Evolutionary conservation across 2,797 vertebrate species (phyloP).

Genomic region (Odontamblyopus rebecca): DNA sequence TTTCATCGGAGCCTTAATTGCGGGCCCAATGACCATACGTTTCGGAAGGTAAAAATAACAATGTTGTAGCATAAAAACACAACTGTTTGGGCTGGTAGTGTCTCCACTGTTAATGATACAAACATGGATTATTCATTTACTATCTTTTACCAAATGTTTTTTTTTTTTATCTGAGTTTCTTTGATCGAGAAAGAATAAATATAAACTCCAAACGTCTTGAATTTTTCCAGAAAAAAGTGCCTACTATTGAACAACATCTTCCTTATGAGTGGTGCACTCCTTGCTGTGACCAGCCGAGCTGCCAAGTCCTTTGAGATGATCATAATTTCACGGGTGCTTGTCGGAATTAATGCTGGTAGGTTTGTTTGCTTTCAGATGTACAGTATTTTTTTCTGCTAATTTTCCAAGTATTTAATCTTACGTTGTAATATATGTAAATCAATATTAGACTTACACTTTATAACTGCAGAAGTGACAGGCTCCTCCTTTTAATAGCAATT

Average conservation of each 20-base stretch:
- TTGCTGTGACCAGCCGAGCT: conserved; percentile 81
- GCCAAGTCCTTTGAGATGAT: conserved; percentile 91
- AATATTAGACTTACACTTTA: too few species aligned
- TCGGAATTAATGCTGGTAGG: conserved; percentile 87
- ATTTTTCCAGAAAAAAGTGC: conserved; percentile 83
- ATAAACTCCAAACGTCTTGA: not conserved
- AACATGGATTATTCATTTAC: conserved; percentile 20
- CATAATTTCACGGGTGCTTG: conserved; percentile 83
- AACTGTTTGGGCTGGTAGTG: not conserved
- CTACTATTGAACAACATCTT: conserved; percentile 88
- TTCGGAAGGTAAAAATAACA: conserved; percentile 82
- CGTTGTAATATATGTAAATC: too few species aligned
- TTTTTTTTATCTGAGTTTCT: not conserved
- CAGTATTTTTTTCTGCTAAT: not conserved
- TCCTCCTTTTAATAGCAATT: too few species aligned
- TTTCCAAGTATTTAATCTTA: too few species aligned
- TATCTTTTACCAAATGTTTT: not conserved
- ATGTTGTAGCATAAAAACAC: not conserved
- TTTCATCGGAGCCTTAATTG: conserved; percentile 81
- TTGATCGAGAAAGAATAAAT: not conserved
- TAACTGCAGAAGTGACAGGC: too few species aligned
- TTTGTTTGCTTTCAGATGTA: not conserved
- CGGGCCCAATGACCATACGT: conserved; percentile 85
- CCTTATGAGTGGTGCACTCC: conserved; percentile 75
- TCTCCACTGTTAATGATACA: conserved; percentile 34